Conservation (phyloP, 2,888 invertebrate species). For the Drosophila prostipennis region DNA sequence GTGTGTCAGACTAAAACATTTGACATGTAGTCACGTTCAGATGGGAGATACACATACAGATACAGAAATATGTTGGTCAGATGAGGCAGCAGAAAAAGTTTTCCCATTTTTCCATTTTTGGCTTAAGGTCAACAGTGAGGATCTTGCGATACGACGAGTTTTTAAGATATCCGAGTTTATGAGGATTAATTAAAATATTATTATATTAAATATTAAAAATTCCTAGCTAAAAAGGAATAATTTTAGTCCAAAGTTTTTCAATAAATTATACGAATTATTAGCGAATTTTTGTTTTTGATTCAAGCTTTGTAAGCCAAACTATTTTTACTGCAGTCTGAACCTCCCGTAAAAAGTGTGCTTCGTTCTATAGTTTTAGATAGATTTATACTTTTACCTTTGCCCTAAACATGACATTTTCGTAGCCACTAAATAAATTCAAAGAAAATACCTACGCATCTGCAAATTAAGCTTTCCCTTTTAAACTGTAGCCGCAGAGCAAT, state of each 20-base stretch:
- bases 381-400: too few species aligned
- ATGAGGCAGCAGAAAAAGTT: conserved; percentile 15
- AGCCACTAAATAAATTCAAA: not conserved
- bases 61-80: not conserved
- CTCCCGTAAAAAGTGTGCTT: too few species aligned
- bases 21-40: conserved; percentile 56
- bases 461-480: not conserved
- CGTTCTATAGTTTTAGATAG: too few species aligned
- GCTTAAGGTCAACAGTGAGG: not conserved
- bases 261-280: too few species aligned
- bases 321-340: too few species aligned
- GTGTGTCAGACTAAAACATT: conserved; percentile 50
- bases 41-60: conserved; percentile 12
- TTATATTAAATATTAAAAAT: too few species aligned
- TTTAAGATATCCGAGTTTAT: not conserved
- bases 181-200: not conserved
- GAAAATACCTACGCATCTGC: not conserved
- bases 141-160: not conserved
- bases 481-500: not conserved
- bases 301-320: too few species aligned
- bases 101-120: conserved; percentile 8
- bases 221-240: too few species aligned
- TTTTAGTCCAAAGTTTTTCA: too few species aligned
- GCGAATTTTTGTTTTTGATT: too few species aligned
- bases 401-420: too few species aligned